These are phyloP conservation scores for Zaprionus tsacasi DNA, from an alignment of 1,140 invertebrate genomes.

Conservation along the genomic window DNA sequence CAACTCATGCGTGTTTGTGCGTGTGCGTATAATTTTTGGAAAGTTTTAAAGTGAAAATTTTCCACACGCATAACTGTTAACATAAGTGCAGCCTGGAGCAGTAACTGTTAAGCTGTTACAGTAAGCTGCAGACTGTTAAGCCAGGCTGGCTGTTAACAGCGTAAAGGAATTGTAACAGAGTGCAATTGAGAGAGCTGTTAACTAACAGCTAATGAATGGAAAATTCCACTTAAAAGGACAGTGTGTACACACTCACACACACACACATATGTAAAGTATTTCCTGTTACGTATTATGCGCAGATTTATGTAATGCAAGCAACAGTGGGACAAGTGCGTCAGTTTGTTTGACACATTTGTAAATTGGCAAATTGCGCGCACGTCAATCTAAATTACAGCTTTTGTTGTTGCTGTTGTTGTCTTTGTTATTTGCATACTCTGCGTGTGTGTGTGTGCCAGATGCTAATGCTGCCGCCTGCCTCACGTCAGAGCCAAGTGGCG, in stretches of 20 bases:
- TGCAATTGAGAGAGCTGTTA: neutral
- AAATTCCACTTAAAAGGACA: conserved; percentile 33
- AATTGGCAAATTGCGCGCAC: conserved; percentile 42
- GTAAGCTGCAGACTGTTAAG: no score
- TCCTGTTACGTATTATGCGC: neutral
- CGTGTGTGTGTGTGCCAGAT: no score
- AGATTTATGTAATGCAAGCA: neutral
- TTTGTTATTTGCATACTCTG: conserved; percentile 27
- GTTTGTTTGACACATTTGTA: conserved; percentile 5
- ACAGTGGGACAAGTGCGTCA: neutral
- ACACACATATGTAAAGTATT: neutral
- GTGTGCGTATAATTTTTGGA: neutral
- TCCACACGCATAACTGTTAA: neutral
- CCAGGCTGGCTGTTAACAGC: neutral
- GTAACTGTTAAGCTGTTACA: neutral
- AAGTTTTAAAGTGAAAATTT: neutral
- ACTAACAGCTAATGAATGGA: conserved; percentile 15
- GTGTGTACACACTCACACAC: neutral
- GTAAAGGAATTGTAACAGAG: neutral
- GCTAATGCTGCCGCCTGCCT: conserved; percentile 20
- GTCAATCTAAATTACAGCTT: conserved; percentile 38
- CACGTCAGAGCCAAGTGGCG: conserved; percentile 14
- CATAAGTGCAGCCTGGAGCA: neutral
- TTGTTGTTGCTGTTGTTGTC: conserved; percentile 26
- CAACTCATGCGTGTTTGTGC: neutral